Conservation (phyloP, 23 tunicate species). For the Clavelina lepadiformis region DNA sequence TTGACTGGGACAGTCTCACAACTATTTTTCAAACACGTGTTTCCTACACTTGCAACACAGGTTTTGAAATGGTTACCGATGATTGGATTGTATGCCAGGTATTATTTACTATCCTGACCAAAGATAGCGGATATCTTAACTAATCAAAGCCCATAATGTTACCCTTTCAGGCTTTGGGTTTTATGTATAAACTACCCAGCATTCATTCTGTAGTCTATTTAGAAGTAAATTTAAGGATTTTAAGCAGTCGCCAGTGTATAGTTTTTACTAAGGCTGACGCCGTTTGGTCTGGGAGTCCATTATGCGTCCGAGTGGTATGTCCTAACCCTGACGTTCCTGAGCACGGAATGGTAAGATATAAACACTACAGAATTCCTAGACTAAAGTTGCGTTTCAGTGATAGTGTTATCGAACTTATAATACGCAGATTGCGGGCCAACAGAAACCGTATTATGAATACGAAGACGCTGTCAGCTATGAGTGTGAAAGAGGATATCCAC, state of each 20-base stretch:
- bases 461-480: conserved; percentile 38
- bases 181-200: too few relatives aligned
- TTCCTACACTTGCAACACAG: conserved; percentile 38
- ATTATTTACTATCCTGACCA: too few relatives aligned
- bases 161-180: too few relatives aligned
- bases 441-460: conserved; percentile 7
- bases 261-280: conserved; percentile 38
- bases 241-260: too few relatives aligned
- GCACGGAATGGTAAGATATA: conserved; percentile 52
- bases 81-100: too few relatives aligned
- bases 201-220: too few relatives aligned
- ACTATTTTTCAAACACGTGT: conserved; percentile 37
- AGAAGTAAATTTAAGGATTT: too few relatives aligned
- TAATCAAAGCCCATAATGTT: too few relatives aligned
- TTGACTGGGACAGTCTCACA: conserved; percentile 1
- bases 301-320: conserved; percentile 50
- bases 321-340: conserved; percentile 34
- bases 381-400: too few relatives aligned
- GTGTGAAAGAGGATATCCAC: conserved; percentile 57
- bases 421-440: not conserved
- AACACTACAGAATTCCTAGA: too few relatives aligned
- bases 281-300: conserved; percentile 43
- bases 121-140: too few relatives aligned
- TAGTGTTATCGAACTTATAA: too few relatives aligned
- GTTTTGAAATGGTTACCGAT: conserved; percentile 37